phyloP scores from a whole-genome alignment of 1,140 invertebrate genomes.

The Drosophila gunungcola region DNA sequence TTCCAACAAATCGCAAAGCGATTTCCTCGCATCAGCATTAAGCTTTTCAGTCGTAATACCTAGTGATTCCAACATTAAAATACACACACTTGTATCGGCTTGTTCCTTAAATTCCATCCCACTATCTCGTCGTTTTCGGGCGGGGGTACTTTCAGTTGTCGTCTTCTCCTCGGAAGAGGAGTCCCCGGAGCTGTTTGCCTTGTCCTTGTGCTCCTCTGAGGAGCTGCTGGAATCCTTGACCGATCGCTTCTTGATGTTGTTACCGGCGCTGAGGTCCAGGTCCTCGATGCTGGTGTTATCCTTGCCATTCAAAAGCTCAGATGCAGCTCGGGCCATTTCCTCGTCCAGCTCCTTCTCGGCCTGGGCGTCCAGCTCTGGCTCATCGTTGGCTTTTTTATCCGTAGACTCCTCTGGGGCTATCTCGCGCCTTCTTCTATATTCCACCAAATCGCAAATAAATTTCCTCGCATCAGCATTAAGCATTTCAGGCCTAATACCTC shows the following conservation, averaged over 20 bases:
- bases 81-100: too few relatives aligned
- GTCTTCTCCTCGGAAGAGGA: slow-evolving; percentile 24
- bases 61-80: too few relatives aligned
- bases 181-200: slow-evolving; percentile 2
- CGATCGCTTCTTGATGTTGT: not conserved
- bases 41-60: too few relatives aligned
- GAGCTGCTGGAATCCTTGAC: slow-evolving; percentile 21
- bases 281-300: slow-evolving; percentile 47
- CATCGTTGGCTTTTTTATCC: not conserved
- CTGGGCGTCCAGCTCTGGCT: slow-evolving; percentile 2
- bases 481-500: too few relatives aligned
- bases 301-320: slow-evolving; percentile 11
- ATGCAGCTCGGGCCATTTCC: not conserved
- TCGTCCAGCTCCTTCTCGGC: slow-evolving; percentile 16
- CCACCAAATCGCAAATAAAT: too few relatives aligned
- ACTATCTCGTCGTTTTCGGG: not conserved
- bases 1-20: too few relatives aligned
- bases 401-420: not conserved
- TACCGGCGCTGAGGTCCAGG: not conserved
- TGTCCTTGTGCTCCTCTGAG: slow-evolving; percentile 27
- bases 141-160: not conserved
- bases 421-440: slow-evolving; percentile 4
- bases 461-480: too few relatives aligned
- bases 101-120: too few relatives aligned
- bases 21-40: too few relatives aligned